Conservation (phyloP, 2,797 vertebrate genomes). For the Antennarius maculatus region DNA sequence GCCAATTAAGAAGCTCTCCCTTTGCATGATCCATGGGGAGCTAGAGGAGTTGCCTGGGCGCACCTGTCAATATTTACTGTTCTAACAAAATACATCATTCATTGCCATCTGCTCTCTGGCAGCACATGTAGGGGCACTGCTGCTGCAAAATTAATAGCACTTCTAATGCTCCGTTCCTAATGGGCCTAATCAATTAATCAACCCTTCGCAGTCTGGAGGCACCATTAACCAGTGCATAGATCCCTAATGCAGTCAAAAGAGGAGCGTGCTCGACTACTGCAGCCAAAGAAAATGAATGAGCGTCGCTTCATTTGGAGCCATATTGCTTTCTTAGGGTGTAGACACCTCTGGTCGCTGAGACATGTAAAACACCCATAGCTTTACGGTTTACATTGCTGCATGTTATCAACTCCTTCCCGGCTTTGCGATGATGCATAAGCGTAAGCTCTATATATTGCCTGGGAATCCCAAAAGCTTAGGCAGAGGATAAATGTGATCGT, state of each 20-base stretch:
- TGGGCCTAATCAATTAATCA: conserved; percentile 81
- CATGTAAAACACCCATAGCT: conserved; percentile 14
- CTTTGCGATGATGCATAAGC: conserved; percentile 43
- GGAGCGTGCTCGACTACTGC: conserved; percentile 38
- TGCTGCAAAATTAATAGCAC: conserved; percentile 77
- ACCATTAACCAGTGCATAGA: conserved; percentile 66
- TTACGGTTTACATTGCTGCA: conserved; percentile 15
- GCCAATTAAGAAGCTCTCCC: conserved; percentile 72
- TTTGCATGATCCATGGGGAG: conserved; percentile 53
- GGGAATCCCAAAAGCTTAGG: conserved; percentile 49
- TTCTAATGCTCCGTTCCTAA: conserved; percentile 77
- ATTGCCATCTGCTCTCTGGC: conserved; percentile 79
- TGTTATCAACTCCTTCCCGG: conserved; percentile 20
- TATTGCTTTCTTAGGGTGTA: conserved; percentile 30
- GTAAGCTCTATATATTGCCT: conserved; percentile 57
- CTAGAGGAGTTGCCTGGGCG: conserved; percentile 49
- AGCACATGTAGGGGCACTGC: conserved; percentile 60
- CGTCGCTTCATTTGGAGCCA: conserved; percentile 12
- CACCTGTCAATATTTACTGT: conserved; percentile 85
- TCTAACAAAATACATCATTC: conserved; percentile 82
- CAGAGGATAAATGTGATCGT: conserved; percentile 58
- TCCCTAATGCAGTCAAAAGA: conserved; percentile 65
- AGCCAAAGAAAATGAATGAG: conserved; percentile 27
- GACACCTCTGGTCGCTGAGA: conserved; percentile 3
- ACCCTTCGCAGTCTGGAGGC: conserved; percentile 65